Base-by-base conservation (phyloP, 37 sponge, comb jelly and placozoan species). In the Cliona cf. orientalis region DNA sequence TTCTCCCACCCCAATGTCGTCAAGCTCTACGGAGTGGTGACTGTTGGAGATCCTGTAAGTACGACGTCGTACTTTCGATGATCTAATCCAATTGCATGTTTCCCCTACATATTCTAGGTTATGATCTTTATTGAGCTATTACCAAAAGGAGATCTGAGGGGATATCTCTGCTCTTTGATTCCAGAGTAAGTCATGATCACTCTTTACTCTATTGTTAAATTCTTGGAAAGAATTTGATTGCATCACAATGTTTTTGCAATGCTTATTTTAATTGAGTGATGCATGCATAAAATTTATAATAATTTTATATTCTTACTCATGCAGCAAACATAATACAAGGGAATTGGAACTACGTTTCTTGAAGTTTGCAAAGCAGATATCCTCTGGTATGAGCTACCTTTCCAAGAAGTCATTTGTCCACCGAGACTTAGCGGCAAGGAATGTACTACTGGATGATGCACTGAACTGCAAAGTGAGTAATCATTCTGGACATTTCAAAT, bases 1-100 rank as follows among this genome's bases (percentile, higher is more conserved):
- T 92, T 92, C 69, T 26, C 46, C 40, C 92, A 92, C 60, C 81
- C 84, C 7, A 87, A 92, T 46, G 73, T 92, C 35, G 76, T 92
- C 40, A 76, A 62, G 28, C 60, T 92, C 11, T 66, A 79, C 58
- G 92, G 92, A 69, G 84, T 92, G 29, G 92, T 92, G 25, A 91
- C 91, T 41, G 22, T 86, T 58, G 87, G 83, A 60, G 74, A 91
- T 17, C 91, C 91, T 26, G 90, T 90, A 53, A 80, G 87, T 82
- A 9, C n/a, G n/a, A n/a, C n/a, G 23, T 42, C 35, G 14, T 17
- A n/a, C n/a, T n/a, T n/a, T n/a, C n/a, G n/a, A n/a, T n/a, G n/a
- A n/a, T n/a, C n/a, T n/a, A n/a, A n/a, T n/a, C n/a, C n/a, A n/a
- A n/a, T n/a, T n/a, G n/a, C n/a, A n/a, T n/a, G n/a, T n/a, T n/a